Percentiles rank a stretch among this genome's conserved stretches.
These are phyloP conservation scores for Heliconius congener DNA, from an alignment of 1,140 invertebrate species.

Conservation along the genomic window DNA sequence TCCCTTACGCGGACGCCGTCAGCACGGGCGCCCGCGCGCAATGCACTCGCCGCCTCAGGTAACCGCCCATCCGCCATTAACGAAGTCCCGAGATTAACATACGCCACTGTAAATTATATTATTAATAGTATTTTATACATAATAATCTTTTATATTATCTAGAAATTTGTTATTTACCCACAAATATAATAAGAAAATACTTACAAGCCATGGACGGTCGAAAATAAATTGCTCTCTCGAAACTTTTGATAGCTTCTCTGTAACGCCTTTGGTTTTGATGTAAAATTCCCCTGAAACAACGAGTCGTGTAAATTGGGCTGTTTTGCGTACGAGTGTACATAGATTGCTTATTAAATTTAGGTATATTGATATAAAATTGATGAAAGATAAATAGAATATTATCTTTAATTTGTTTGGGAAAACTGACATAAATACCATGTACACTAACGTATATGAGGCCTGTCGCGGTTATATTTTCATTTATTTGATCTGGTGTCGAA, in stretches of 20 bases:
- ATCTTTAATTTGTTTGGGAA: no score
- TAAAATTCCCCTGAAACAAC: slow-evolving; percentile 93
- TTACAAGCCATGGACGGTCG: slow-evolving; percentile 96
- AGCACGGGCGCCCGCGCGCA: slow-evolving; percentile 90
- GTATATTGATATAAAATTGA: no score
- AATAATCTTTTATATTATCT: no score
- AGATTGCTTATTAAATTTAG: slow-evolving; percentile 18
- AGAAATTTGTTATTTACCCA: not conserved
- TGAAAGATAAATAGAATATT: no score
- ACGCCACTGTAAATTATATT: slow-evolving; percentile 88
- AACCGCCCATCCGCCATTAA: slow-evolving; percentile 90
- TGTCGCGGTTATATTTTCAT: no score
- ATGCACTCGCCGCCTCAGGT: slow-evolving; percentile 91
- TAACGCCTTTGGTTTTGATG: slow-evolving; percentile 94
- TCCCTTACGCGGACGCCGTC: slow-evolving; percentile 95
- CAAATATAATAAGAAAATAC: slow-evolving; percentile 70
- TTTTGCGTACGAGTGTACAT: slow-evolving; percentile 10
- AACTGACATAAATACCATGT: no score
- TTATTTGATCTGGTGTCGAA: no score
- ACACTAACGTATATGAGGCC: no score
- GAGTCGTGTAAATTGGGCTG: slow-evolving; percentile 31
- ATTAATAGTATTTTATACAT: not conserved
- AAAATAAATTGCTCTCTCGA: slow-evolving; percentile 95
- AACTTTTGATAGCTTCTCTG: slow-evolving; percentile 95
- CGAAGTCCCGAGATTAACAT: slow-evolving; percentile 95